A percentile compares a stretch with the other conserved stretches of the same genome.
Evolutionary conservation across 2,888 invertebrate species (phyloP).

Genomic region (Syrista parreyssii): DNA sequence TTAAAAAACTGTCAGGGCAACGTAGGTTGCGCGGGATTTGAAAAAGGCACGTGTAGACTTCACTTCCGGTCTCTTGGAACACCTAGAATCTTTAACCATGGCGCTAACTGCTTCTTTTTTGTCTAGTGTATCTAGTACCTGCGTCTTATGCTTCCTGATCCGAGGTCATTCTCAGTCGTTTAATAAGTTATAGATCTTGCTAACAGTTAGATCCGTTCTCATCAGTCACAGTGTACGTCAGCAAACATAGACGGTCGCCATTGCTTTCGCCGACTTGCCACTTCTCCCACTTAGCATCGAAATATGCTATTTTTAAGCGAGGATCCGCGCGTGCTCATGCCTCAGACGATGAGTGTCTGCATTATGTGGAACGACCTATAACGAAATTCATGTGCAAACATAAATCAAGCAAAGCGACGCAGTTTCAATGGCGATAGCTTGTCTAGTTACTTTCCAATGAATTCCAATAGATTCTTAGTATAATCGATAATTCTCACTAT

Average conservation of each 20-base stretch:
- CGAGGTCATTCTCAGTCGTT: not conserved
- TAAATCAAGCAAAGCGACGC: not conserved
- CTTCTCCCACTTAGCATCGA: not conserved
- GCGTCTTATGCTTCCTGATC: not conserved
- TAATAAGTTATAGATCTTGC: not conserved
- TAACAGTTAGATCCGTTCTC: not conserved
- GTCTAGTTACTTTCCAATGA: not conserved
- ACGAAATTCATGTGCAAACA: not conserved
- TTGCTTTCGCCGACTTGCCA: not conserved
- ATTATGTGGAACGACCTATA: not conserved
- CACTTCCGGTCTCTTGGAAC: not conserved
- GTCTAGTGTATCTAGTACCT: too few species aligned
- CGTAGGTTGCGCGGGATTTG: not conserved
- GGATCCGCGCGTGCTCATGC: not conserved
- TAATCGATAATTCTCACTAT: not conserved
- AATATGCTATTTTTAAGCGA: not conserved
- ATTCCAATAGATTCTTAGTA: not conserved
- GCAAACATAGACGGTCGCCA: not conserved
- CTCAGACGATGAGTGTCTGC: not conserved
- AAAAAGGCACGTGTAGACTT: not conserved
- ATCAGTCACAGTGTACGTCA: not conserved
- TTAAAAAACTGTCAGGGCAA: not conserved
- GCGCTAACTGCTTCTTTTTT: not conserved
- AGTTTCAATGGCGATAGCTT: not conserved
- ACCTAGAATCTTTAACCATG: not conserved